phyloP scores from a whole-genome alignment of 2,113 vertebrate genomes.

The Chaetodon auriga region DNA sequence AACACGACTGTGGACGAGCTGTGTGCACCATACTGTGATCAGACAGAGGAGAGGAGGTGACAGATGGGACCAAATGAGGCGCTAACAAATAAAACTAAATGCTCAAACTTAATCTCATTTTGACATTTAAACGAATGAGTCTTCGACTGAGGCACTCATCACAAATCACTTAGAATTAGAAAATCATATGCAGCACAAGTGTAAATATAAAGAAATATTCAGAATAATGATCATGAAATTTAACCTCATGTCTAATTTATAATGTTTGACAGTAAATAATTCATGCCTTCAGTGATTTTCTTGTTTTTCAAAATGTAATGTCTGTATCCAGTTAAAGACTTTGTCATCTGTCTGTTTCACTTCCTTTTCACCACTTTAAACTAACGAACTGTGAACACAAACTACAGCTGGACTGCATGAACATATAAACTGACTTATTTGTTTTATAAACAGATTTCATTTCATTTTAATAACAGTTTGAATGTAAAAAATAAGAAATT shows the following conservation, averaged over 20 bases:
- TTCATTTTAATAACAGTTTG: neutral
- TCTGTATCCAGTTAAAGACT: neutral
- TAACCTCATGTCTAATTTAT: neutral
- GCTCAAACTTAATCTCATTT: neutral
- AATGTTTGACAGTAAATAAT: neutral
- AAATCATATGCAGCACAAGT: neutral
- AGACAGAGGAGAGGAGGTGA: constrained; percentile 14
- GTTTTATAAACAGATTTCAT: neutral
- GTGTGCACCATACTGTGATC: neutral
- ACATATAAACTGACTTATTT: neutral
- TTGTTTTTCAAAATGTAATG: neutral
- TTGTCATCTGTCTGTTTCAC: constrained; percentile 17
- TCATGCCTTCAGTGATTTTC: neutral
- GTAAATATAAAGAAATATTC: too few relatives aligned
- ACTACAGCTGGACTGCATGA: neutral
- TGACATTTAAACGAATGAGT: neutral
- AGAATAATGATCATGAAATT: neutral
- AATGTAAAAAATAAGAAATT: neutral
- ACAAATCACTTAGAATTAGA: neutral
- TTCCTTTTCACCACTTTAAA: constrained; percentile 56
- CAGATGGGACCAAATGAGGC: neutral
- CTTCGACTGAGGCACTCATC: neutral
- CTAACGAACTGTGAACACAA: neutral
- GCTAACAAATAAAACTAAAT: neutral
- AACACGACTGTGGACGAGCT: neutral